A percentile compares a stretch with the other conserved stretches of the same genome.
These are phyloP conservation scores for Erannis defoliaria DNA, from an alignment of 2,888 invertebrate genomes.

Conservation along the genomic window DNA sequence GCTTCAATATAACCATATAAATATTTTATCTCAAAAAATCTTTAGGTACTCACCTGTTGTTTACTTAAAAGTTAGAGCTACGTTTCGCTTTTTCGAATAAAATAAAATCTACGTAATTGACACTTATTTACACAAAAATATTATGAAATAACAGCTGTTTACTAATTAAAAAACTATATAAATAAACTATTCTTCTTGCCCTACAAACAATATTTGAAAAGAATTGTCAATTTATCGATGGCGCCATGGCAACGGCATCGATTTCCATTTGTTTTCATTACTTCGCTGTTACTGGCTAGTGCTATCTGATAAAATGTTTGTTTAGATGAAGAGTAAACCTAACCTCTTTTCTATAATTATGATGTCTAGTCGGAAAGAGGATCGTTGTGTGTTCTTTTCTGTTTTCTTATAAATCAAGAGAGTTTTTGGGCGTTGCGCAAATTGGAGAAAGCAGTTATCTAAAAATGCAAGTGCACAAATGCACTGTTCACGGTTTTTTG, in stretches of 20 bases:
- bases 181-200: conserved; percentile 40
- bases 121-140: conserved; percentile 6
- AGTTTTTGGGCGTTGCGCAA: too few relatives aligned
- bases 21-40: too few relatives aligned
- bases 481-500: too few relatives aligned
- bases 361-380: too few relatives aligned
- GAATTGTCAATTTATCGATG: conserved; percentile 56
- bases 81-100: background rate
- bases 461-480: too few relatives aligned
- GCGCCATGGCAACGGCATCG: conserved; percentile 62
- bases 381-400: too few relatives aligned
- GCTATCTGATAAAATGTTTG: background rate
- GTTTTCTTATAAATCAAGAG: too few relatives aligned
- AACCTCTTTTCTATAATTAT: too few relatives aligned
- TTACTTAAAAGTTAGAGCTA: conserved; percentile 10
- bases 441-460: too few relatives aligned
- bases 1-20: too few relatives aligned
- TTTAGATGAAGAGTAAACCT: background rate
- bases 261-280: conserved; percentile 53
- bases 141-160: conserved; percentile 28
- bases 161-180: conserved; percentile 42
- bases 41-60: conserved; percentile 10
- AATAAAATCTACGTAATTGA: conserved; percentile 1
- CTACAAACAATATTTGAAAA: conserved; percentile 38
- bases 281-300: conserved; percentile 42